Evolutionary conservation across 2,888 invertebrate species (phyloP).

Genomic region (Mellilla xanthometata): DNA sequence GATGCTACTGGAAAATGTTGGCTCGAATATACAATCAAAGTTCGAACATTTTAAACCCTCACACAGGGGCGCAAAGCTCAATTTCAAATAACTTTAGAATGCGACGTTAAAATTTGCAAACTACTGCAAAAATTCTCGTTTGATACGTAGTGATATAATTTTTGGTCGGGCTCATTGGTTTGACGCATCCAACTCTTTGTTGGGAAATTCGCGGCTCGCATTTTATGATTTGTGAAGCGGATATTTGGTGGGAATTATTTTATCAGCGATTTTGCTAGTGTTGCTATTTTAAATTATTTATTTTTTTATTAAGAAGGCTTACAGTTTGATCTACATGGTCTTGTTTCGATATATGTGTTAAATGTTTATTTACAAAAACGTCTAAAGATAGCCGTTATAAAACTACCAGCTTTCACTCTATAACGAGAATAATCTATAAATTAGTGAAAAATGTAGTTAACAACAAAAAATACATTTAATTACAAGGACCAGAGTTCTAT

Average conservation of each 20-base stretch:
- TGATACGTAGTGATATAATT: slow-evolving; percentile 15
- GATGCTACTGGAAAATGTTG: slow-evolving; percentile 30
- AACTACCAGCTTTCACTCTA: no score
- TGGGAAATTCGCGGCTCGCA: slow-evolving; percentile 2
- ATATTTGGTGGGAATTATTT: neutral
- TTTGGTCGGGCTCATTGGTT: slow-evolving; percentile 16
- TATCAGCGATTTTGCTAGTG: no score
- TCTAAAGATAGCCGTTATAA: no score
- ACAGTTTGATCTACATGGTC: no score
- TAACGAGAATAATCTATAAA: no score
- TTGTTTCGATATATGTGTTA: no score
- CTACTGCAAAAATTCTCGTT: slow-evolving; percentile 8
- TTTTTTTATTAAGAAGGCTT: no score
- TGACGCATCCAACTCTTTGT: slow-evolving; percentile 13
- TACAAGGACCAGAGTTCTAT: no score
- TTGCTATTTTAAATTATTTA: no score
- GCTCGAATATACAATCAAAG: slow-evolving; percentile 18
- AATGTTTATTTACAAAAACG: no score
- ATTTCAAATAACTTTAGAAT: neutral
- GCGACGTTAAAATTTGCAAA: slow-evolving; percentile 5
- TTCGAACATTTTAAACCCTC: slow-evolving; percentile 1
- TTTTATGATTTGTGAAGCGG: slow-evolving; percentile 6
- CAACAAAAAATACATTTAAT: no score
- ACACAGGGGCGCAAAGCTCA: neutral
- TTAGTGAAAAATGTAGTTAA: no score